These are phyloP conservation scores for Bombus affinis DNA, from an alignment of 1,140 invertebrate species.

Conservation along the genomic window DNA sequence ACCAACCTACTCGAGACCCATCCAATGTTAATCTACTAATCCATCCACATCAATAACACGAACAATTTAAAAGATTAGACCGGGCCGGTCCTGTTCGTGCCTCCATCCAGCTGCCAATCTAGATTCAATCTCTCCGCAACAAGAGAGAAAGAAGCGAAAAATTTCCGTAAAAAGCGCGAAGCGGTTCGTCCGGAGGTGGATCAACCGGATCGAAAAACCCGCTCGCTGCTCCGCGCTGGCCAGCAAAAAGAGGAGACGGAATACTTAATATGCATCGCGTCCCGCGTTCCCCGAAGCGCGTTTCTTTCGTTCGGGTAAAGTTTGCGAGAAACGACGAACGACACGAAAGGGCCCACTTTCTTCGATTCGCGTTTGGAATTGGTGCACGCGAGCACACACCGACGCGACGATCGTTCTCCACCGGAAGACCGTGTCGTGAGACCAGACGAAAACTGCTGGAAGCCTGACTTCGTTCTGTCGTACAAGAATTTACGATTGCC, in stretches of 20 bases:
- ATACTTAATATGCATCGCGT: constrained; percentile 36
- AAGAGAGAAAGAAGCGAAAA: constrained; percentile 22
- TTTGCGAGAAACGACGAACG: constrained; percentile 19
- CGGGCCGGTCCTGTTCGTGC: not conserved
- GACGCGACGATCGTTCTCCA: not conserved
- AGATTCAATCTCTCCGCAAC: constrained; percentile 16
- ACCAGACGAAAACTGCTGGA: not conserved
- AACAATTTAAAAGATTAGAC: not conserved
- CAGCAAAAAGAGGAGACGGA: constrained; percentile 8
- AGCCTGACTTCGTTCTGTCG: not conserved
- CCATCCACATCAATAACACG: not conserved
- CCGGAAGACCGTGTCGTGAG: not conserved
- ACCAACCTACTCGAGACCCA: not conserved
- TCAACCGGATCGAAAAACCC: constrained; percentile 35
- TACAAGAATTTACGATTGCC: constrained; percentile 6
- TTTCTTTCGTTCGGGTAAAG: not conserved
- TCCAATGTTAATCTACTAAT: not conserved
- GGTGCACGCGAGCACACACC: constrained; percentile 1
- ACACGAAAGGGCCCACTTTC: constrained; percentile 22
- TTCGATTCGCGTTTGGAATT: constrained; percentile 15
- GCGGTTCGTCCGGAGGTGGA: constrained; percentile 16
- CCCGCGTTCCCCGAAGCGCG: constrained; percentile 20
- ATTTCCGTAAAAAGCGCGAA: constrained; percentile 30
- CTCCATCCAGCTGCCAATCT: constrained; percentile 6
- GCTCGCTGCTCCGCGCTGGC: not conserved